A percentile compares a stretch with the other conserved stretches of the same genome.
Conservation (phyloP, 2,113 vertebrate species). For the Mungos mungo region DNA sequence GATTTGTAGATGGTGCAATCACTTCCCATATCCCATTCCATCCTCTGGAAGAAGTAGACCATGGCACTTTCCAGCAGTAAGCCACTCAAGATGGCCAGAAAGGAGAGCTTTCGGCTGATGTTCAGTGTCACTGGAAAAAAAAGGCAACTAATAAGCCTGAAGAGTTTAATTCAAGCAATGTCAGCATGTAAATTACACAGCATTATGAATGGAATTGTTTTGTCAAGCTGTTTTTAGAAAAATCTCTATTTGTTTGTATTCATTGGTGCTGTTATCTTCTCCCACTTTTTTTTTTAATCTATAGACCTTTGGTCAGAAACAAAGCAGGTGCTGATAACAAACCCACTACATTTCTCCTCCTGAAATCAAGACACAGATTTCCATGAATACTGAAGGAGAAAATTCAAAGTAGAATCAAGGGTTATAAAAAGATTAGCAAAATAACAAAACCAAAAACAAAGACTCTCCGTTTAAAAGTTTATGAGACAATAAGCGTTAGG, state of each 20-base stretch:
- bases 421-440: background rate
- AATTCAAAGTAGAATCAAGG: background rate
- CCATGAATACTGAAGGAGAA: background rate
- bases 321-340: background rate
- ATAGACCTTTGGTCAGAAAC: background rate
- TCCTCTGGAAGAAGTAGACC: constrained; percentile 84
- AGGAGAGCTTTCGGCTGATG: constrained; percentile 87
- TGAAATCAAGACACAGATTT: background rate
- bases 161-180: background rate
- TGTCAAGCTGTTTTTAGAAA: background rate
- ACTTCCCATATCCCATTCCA: constrained; percentile 83
- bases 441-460: background rate
- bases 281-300: background rate
- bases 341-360: background rate
- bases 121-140: constrained; percentile 92
- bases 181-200: background rate
- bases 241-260: background rate
- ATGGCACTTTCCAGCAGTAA: constrained; percentile 89
- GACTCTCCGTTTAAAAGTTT: background rate
- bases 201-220: background rate
- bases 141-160: background rate
- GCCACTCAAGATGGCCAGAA: constrained; percentile 88
- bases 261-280: background rate
- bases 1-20: constrained; percentile 54
- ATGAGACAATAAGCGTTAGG: background rate